A percentile compares a stretch with the other conserved stretches of the same genome.
phyloP scores from a whole-genome alignment of 2,888 invertebrate species.

The Ramazzottius varieornatus region DNA sequence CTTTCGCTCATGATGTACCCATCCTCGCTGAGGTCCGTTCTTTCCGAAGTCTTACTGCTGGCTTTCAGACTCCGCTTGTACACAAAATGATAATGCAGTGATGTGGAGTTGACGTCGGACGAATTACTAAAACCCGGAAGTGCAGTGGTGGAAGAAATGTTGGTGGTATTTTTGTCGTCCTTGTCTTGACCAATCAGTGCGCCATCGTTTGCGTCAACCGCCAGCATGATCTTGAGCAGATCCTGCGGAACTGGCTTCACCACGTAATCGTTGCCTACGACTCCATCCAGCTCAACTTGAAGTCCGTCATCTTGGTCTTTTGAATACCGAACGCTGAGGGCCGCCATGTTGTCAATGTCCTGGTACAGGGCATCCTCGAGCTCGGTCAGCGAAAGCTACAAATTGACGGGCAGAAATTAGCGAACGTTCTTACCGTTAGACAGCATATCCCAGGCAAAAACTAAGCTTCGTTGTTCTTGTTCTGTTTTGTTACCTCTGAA shows the following conservation, averaged over 20 bases:
- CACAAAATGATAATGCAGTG: background rate
- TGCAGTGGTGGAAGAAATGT: background rate
- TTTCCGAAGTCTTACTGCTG: background rate
- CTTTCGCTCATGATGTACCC: conserved; percentile 1
- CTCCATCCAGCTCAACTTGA: conserved; percentile 43
- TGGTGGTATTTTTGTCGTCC: background rate
- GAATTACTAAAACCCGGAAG: background rate
- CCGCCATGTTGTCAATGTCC: conserved; percentile 2
- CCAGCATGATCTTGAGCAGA: conserved; percentile 22
- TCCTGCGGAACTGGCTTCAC: conserved; percentile 57
- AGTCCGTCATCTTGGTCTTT: background rate
- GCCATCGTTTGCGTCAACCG: background rate
- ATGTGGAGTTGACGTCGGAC: background rate
- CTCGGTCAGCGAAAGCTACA: background rate
- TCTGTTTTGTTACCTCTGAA: background rate
- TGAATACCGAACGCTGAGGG: background rate
- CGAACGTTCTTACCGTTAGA: too few relatives aligned
- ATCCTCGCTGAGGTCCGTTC: background rate
- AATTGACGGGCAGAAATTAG: too few relatives aligned
- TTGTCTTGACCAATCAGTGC: background rate
- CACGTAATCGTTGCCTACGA: conserved; percentile 61
- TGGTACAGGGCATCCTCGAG: background rate
- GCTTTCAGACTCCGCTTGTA: background rate
- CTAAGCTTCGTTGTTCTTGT: too few relatives aligned
- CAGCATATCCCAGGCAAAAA: too few relatives aligned